Base-by-base conservation (phyloP, 2,797 vertebrate species). In the Diplodus sargus region DNA sequence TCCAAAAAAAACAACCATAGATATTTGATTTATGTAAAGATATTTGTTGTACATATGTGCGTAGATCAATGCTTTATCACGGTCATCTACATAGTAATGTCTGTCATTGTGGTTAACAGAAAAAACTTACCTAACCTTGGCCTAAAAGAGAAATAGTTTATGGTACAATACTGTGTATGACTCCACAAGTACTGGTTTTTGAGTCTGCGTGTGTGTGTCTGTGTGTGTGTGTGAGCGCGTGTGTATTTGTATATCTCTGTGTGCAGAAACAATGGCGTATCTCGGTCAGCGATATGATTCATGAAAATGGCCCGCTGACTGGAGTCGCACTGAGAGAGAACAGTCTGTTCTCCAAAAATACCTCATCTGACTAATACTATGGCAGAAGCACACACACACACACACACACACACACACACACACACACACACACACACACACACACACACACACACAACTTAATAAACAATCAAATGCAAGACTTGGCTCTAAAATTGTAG, bases 281-380 rank as follows among this genome's bases (percentile, higher is more conserved):
- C 90, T 92, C 82, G 18, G 83, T 76, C 87, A 91, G 87, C 93
- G 94, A 90, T 96, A 95, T 95, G 95, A 94, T 92, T 93, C 89
- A 91, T 92, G 90, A 90, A 89, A 90, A 92, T 90, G 88, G 89
- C 89, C 90, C 45, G 70, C 86, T 91, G 91, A 93, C 83, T 83
- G 78, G 82, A 86, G 77, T 91, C 92, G 90, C 87, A 92, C 92
- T 78, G 86, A 90, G 89, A 85, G 83, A 74, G 83, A 91, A 85
- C 85, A 88, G 82, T 89, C 89, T 91, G 91, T 87, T 85, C 82
- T 89, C 92, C 87, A 83, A 91, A 93, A 93, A 92, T 91, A 93
- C 83, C 85, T 91, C 79, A 83, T 89, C 85, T 92, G 86, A 93
- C 88, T 92, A 90, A 93, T 92, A 80, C 82, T 85, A 90, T 84